Evolutionary conservation across 2,113 vertebrate genomes (phyloP).

Genomic region (Charadrius vociferus): DNA sequence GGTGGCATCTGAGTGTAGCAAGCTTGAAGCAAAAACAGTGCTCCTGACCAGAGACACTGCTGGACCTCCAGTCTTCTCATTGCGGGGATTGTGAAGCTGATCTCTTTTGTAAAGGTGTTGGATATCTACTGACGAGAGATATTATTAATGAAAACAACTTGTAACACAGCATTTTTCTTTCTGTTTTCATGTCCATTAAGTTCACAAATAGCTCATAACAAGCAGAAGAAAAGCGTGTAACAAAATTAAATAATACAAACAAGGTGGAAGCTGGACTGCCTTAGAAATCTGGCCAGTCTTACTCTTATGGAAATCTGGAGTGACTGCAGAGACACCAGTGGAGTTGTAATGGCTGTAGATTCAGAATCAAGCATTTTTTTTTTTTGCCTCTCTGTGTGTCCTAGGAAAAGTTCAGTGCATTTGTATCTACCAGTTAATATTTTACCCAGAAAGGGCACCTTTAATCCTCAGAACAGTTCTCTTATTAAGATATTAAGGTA

Average conservation of each 20-base stretch:
- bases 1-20: not conserved
- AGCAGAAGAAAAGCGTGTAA: not conserved
- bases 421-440: conserved; percentile 35
- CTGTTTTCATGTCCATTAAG: not conserved
- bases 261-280: not conserved
- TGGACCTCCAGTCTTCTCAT: not conserved
- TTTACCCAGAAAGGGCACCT: conserved; percentile 33
- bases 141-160: not conserved
- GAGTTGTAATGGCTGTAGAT: not conserved
- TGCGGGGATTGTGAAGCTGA: not conserved
- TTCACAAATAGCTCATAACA: not conserved
- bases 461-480: not conserved
- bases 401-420: not conserved
- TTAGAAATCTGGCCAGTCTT: not conserved
- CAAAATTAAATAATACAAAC: not conserved
- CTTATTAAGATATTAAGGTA: conserved; percentile 57
- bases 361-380: not conserved
- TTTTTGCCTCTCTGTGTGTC: not conserved
- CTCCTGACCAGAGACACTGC: not conserved
- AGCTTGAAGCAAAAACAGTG: not conserved
- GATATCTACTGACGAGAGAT: not conserved
- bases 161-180: not conserved
- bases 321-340: not conserved
- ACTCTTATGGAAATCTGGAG: not conserved
- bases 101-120: not conserved